These are phyloP conservation scores for Oenanthe oenanthe DNA, from an alignment of 2,113 vertebrate species.

Conservation along the genomic window DNA sequence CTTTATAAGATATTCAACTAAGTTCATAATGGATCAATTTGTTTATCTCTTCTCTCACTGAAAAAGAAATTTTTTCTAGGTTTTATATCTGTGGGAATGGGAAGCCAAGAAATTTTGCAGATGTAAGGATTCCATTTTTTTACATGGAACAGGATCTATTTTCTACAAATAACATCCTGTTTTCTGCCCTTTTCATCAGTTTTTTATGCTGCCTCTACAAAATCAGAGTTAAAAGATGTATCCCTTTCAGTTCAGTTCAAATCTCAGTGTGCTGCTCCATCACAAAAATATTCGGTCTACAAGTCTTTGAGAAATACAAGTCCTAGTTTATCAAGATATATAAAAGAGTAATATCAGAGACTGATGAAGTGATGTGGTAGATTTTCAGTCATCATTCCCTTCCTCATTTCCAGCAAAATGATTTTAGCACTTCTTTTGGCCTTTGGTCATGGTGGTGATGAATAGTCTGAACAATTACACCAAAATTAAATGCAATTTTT, in stretches of 20 bases:
- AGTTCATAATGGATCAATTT: not conserved
- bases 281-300: not conserved
- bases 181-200: not conserved
- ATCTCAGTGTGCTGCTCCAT: not conserved
- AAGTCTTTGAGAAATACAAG: not conserved
- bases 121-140: not conserved
- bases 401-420: not conserved
- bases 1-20: not conserved
- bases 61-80: not conserved
- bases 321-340: not conserved
- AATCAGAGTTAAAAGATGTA: not conserved
- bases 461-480: not conserved
- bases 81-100: not conserved
- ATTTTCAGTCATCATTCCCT: not conserved
- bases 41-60: not conserved
- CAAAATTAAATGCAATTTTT: not conserved
- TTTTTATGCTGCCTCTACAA: slow-evolving; percentile 9
- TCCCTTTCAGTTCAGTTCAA: not conserved
- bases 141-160: not conserved
- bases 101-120: not conserved
- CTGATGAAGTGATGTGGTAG: not conserved
- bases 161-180: not conserved
- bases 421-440: not conserved
- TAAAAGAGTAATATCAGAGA: not conserved
- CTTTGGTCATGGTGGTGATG: not conserved